phyloP scores from a whole-genome alignment of 2,113 vertebrate genomes.

The Spea bombifrons region DNA sequence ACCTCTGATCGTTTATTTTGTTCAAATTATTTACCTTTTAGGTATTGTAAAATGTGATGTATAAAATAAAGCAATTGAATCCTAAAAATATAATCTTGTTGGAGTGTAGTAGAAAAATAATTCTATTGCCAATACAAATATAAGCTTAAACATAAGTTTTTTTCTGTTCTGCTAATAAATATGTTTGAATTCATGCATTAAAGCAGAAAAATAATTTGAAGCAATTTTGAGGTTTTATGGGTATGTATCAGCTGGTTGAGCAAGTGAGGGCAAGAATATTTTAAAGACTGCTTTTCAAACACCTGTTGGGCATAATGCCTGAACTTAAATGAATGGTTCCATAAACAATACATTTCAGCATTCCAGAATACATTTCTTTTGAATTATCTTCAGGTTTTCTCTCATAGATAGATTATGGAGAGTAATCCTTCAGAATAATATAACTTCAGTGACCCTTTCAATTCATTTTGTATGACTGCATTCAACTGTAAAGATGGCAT shows the following conservation, averaged over 20 bases:
- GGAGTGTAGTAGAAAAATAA: neutral
- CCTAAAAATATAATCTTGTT: too few species aligned
- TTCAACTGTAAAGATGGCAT: too few species aligned
- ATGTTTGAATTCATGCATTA: neutral
- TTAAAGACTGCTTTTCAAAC: neutral
- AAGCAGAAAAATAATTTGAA: neutral
- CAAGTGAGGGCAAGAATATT: neutral
- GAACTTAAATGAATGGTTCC: neutral
- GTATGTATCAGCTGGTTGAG: neutral
- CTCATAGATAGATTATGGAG: too few species aligned
- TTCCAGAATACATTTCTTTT: neutral
- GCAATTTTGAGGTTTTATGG: conserved; percentile 4
- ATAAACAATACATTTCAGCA: neutral
- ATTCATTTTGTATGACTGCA: too few species aligned
- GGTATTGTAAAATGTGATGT: too few species aligned
- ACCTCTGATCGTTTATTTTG: too few species aligned
- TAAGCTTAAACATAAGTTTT: too few species aligned
- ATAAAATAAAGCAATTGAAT: too few species aligned
- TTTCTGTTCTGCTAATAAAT: neutral
- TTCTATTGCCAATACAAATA: neutral
- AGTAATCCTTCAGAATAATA: too few species aligned
- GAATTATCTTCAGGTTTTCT: too few species aligned
- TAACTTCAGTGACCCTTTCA: too few species aligned
- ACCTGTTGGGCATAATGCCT: conserved; percentile 19
- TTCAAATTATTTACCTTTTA: too few species aligned